Evolutionary conservation across 2,113 vertebrate genomes (phyloP).

Genomic region (Nyctibius bracteatus): DNA sequence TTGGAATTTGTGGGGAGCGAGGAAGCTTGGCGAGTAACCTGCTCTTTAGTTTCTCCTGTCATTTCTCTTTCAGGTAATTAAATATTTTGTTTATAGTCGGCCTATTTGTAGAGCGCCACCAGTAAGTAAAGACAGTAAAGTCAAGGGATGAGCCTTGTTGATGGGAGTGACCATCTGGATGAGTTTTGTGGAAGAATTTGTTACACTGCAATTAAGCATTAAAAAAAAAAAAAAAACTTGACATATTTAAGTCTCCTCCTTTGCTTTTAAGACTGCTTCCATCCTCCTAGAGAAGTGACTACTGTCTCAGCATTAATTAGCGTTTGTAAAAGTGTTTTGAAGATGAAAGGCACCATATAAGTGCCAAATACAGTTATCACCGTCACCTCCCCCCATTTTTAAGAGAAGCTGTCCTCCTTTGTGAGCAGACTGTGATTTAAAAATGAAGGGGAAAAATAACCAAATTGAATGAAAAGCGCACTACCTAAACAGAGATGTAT

Average conservation of each 20-base stretch:
- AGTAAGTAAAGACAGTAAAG: neutral
- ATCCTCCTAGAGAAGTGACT: slow-evolving; percentile 19
- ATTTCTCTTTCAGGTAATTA: neutral
- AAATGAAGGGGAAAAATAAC: slow-evolving; percentile 39
- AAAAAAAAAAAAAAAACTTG: neutral
- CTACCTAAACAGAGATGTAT: neutral
- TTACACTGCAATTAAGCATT: slow-evolving; percentile 7
- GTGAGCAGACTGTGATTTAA: slow-evolving; percentile 28
- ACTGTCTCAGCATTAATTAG: slow-evolving; percentile 59
- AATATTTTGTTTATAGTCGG: neutral
- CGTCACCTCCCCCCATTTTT: neutral
- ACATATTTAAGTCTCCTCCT: slow-evolving; percentile 25
- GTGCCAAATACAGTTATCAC: slow-evolving; percentile 23
- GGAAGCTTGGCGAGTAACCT: neutral
- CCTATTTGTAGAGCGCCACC: neutral
- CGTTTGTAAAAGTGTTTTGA: slow-evolving; percentile 44
- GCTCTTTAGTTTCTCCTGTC: neutral
- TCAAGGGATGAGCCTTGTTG: neutral
- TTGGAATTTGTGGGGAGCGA: neutral
- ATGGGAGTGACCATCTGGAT: neutral
- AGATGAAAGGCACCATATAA: slow-evolving; percentile 35
- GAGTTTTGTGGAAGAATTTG: neutral
- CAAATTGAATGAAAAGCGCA: slow-evolving; percentile 5
- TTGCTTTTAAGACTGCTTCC: slow-evolving; percentile 25
- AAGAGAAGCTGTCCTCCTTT: slow-evolving; percentile 20